Percentiles rank a stretch among this genome's conserved stretches.
phyloP scores from a whole-genome alignment of 2,113 vertebrate species.

The Aplodontia rufa region DNA sequence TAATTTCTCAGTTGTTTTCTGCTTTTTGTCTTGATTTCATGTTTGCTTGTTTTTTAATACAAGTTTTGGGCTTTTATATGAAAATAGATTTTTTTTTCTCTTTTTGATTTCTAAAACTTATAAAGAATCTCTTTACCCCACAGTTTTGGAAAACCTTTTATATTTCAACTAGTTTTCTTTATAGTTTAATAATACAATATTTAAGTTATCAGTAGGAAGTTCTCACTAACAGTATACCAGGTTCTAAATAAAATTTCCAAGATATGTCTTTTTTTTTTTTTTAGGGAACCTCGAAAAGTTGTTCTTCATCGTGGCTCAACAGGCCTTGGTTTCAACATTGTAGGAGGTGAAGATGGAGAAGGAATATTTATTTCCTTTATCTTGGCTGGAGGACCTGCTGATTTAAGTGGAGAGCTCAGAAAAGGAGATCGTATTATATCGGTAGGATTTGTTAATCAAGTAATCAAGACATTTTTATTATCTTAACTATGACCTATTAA shows the following conservation, averaged over 20 bases:
- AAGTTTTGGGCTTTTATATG: constrained; percentile 1
- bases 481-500: constrained; percentile 37
- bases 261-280: constrained; percentile 25
- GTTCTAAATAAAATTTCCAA: constrained; percentile 40
- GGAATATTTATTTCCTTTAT: constrained; percentile 99
- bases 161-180: constrained; percentile 25
- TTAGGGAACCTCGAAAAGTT: constrained; percentile 95
- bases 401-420: constrained; percentile 96
- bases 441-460: constrained; percentile 82
- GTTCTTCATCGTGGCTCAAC: constrained; percentile 95
- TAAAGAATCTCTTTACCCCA: constrained; percentile 13
- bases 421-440: constrained; percentile 98
- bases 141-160: not conserved
- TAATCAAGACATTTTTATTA: constrained; percentile 19
- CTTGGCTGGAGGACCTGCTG: constrained; percentile 97
- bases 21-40: not conserved
- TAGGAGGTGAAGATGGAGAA: constrained; percentile 98
- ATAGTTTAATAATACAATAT: not conserved
- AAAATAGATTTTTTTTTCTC: constrained; percentile 11
- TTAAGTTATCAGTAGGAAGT: not conserved
- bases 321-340: constrained; percentile 98
- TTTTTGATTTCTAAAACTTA: constrained; percentile 14
- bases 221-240: not conserved
- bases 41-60: not conserved
- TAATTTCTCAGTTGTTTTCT: not conserved